Evolutionary conservation across 2,797 vertebrate species (phyloP).

Genomic region (Brachyalestes nurse): DNA sequence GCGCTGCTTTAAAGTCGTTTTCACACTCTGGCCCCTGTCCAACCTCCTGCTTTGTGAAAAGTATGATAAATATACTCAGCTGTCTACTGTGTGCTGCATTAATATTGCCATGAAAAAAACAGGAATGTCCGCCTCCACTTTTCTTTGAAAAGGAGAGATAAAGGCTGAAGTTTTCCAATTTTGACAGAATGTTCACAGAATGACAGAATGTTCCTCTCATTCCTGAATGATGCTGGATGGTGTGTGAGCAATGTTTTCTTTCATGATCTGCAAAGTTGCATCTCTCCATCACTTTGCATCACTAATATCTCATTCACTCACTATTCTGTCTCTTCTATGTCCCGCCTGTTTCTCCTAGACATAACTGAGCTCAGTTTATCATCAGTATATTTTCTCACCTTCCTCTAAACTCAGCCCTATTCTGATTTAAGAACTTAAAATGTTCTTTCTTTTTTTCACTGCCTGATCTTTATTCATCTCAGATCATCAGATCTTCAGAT

Average conservation of each 20-base stretch:
- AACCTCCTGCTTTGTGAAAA: conserved; percentile 70
- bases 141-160: conserved; percentile 62
- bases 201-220: background rate
- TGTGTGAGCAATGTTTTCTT: conserved; percentile 48
- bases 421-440: no score
- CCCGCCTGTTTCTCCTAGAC: background rate
- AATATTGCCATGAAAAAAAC: conserved; percentile 67
- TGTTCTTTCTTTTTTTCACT: no score
- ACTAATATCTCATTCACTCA: conserved; percentile 9
- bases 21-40: conserved; percentile 71
- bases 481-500: no score
- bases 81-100: conserved; percentile 67
- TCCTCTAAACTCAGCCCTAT: no score
- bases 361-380: no score
- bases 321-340: conserved; percentile 29
- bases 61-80: conserved; percentile 74
- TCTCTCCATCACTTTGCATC: background rate
- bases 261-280: background rate
- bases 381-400: no score
- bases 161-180: conserved; percentile 46
- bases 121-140: conserved; percentile 65
- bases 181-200: conserved; percentile 23
- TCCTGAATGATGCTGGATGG: conserved; percentile 32
- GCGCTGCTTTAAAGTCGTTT: conserved; percentile 76
- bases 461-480: no score